A percentile compares a stretch with the other conserved stretches of the same genome.
These are phyloP conservation scores for Ennomos erosarius DNA, from an alignment of 2,888 invertebrate species.

Conservation along the genomic window DNA sequence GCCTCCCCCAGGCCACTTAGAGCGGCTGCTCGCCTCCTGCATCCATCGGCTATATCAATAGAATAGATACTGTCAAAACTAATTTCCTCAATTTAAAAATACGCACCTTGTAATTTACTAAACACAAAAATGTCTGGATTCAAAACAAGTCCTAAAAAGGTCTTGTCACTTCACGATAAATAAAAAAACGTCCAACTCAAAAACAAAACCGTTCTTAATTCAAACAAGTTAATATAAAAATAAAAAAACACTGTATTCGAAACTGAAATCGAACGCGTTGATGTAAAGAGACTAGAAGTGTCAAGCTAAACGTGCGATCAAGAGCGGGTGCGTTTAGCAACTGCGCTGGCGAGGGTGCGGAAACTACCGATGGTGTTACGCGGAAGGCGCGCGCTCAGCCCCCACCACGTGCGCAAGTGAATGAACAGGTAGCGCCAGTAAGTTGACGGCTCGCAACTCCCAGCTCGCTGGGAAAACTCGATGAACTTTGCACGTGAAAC, in stretches of 20 bases:
- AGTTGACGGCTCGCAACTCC: conserved; percentile 55
- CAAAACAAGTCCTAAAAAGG: conserved; percentile 18
- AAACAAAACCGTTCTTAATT: conserved; percentile 18
- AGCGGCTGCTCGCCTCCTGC: too few species aligned
- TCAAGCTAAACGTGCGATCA: conserved; percentile 75
- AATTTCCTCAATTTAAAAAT: conserved; percentile 30
- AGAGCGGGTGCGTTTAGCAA: conserved; percentile 82
- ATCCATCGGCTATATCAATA: too few species aligned
- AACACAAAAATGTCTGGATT: conserved; percentile 16
- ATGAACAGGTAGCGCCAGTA: conserved; percentile 80
- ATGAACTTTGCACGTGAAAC: conserved; percentile 40
- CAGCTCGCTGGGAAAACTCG: conserved; percentile 42
- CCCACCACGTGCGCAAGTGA: conserved; percentile 73
- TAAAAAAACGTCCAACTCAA: conserved; percentile 4
- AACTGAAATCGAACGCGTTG: conserved; percentile 45
- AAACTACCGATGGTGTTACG: conserved; percentile 84
- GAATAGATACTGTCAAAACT: too few species aligned
- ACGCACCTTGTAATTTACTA: conserved; percentile 54
- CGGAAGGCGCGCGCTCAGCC: conserved; percentile 79
- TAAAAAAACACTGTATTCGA: conserved; percentile 38
- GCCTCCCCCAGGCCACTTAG: too few species aligned
- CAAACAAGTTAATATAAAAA: conserved; percentile 15
- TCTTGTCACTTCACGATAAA: conserved; percentile 30
- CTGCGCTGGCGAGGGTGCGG: conserved; percentile 80
- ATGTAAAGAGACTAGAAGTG: conserved; percentile 69